Percentiles rank a stretch among this genome's conserved stretches.
phyloP scores from a whole-genome alignment of 2,888 invertebrate species.

The Luperina nickerlii region DNA sequence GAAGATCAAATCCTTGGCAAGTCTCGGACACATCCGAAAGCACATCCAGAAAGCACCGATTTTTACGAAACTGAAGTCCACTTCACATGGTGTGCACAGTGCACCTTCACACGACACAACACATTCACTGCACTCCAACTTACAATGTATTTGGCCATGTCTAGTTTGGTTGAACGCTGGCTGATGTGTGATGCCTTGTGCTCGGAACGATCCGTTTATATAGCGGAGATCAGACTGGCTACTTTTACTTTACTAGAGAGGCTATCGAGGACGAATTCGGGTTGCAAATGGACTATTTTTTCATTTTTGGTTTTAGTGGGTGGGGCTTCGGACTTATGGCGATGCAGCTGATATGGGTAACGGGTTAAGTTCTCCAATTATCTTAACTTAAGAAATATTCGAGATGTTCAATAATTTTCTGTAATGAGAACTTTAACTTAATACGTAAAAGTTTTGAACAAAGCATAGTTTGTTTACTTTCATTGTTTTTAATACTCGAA shows the following conservation, averaged over 20 bases:
- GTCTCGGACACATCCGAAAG: conserved; percentile 11
- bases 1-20: conserved; percentile 42
- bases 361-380: conserved; percentile 14
- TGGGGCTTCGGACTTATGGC: conserved; percentile 47
- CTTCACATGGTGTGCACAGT: conserved; percentile 47
- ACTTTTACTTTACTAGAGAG: conserved; percentile 86
- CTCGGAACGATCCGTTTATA: conserved; percentile 80
- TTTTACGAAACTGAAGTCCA: conserved; percentile 45
- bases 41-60: conserved; percentile 46
- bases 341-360: background rate
- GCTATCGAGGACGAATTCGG: conserved; percentile 83
- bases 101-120: conserved; percentile 62
- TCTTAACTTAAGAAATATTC: background rate
- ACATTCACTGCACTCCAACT: conserved; percentile 88
- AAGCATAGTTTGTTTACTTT: background rate
- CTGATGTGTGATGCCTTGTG: conserved; percentile 81
- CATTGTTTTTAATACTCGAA: background rate
- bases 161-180: conserved; percentile 77
- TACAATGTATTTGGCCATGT: conserved; percentile 89
- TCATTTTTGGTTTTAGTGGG: conserved; percentile 66
- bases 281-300: conserved; percentile 82
- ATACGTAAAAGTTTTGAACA: background rate
- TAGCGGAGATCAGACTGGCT: conserved; percentile 82
- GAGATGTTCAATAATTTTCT: background rate
- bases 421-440: background rate